Evolutionary conservation across 2,797 vertebrate species (phyloP), one percentile per base, ranked within the genome.

Genomic region (Prunella strophiata): DNA sequence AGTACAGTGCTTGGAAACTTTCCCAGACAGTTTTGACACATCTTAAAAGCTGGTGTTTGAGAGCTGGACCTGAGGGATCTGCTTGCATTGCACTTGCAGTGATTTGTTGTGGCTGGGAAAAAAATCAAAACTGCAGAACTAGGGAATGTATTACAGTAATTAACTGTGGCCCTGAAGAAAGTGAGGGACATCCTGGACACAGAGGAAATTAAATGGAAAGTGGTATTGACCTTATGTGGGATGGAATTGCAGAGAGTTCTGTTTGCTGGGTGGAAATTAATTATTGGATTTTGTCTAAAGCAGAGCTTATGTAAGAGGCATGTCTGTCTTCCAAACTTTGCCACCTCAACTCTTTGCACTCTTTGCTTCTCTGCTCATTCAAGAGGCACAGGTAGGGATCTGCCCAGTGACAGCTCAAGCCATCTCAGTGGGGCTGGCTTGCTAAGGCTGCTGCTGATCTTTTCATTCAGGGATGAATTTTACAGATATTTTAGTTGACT

Each of bases 241-340:
- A 78, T 89, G 74, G 93, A 95, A 94, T 93, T 92, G 82, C 65
- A 36, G 50, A 95, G 71, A 85, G 38, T 47, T 94, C 70, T 91
- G 65, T 87, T 85, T 92, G 65, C 75, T 3, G 71, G 43, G 36
- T 83, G 81, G 93, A 96, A 96, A 96, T 96, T 88, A 96, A 92
- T 95, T 96, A 97, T 96, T 95, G 91, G 68, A 96, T 97, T 97
- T 94, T 94, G 48, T 94, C 71, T 91, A 76, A 91, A 86, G 61
- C 79, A 77, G 61, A 75, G 21, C 66, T 96, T 91, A 71, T 62
- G 29, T 17, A 71, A 91, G 83, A 90, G 71, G 51, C 26, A 17
- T 4, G 23, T 61, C 50, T 90, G 19, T 84, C 57, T 75, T 91
- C 42, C n/a, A 38, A 5, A 77, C 76, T 52, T 86, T 58, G 21